Conservation (phyloP, 1,140 invertebrate species). For the Akabosia matsudoensis region DNA sequence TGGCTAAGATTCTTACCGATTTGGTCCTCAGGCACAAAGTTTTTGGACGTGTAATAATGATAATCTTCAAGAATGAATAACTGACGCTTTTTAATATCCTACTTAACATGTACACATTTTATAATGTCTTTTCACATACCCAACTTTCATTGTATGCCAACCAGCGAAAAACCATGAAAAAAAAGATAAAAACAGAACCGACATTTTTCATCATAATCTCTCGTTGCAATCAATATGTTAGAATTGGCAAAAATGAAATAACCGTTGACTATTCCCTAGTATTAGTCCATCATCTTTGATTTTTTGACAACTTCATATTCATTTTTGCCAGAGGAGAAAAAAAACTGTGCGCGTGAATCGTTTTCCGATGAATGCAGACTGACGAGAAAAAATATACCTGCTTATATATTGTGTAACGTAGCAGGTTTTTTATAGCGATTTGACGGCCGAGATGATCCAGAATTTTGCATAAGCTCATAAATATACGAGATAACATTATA, state of each 20-base stretch:
- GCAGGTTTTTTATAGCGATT: too few relatives aligned
- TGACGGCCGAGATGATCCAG: slow-evolving; percentile 15
- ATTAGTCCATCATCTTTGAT: not conserved
- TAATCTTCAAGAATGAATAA: slow-evolving; percentile 12
- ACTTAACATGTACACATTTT: slow-evolving; percentile 1
- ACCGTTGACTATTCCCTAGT: not conserved
- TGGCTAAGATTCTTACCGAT: not conserved
- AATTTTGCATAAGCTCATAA: slow-evolving; percentile 17
- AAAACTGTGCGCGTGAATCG: not conserved
- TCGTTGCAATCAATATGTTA: not conserved
- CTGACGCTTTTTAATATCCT: slow-evolving; percentile 17
- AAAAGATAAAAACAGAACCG: not conserved
- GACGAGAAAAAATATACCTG: not conserved
- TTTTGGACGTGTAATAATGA: slow-evolving; percentile 15
- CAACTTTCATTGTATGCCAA: too few relatives aligned
- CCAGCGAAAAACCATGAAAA: not conserved
- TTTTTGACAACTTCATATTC: not conserved
- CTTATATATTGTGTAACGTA: too few relatives aligned
- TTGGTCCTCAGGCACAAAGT: not conserved
- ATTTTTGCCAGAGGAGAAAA: not conserved
- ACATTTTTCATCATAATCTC: not conserved
- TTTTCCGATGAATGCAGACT: not conserved
- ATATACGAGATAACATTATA: slow-evolving; percentile 3
- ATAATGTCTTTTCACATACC: too few relatives aligned
- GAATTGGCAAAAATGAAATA: not conserved